Percentiles rank a stretch among this genome's conserved stretches.
Conservation (phyloP, 1,140 invertebrate species). For the Trichomalopsis sarcophagae region DNA sequence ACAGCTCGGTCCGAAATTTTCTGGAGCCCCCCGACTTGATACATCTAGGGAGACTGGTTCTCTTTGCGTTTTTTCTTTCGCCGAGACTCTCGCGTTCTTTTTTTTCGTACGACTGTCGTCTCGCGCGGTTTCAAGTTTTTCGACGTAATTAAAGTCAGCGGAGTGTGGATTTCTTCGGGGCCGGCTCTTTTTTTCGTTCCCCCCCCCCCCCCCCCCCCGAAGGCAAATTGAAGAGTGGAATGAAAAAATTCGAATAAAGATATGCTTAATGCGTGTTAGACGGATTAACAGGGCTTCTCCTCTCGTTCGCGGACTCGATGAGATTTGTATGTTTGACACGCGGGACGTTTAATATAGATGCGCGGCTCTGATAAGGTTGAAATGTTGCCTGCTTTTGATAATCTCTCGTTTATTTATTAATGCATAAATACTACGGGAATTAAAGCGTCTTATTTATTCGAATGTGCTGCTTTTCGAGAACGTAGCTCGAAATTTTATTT, state of each 20-base stretch:
- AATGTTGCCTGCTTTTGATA: neutral
- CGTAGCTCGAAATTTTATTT: too few species aligned
- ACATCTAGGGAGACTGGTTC: slow-evolving; percentile 36
- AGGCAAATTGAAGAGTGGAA: neutral
- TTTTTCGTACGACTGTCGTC: neutral
- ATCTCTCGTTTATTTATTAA: neutral
- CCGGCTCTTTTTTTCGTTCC: neutral
- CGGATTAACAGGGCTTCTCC: slow-evolving; percentile 10
- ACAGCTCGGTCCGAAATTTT: slow-evolving; percentile 13
- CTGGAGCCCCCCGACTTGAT: slow-evolving; percentile 4
- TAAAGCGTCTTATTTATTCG: too few species aligned
- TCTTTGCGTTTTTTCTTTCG: neutral
- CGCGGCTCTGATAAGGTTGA: too few species aligned
- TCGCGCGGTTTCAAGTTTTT: slow-evolving; percentile 19
- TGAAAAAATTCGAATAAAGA: neutral
- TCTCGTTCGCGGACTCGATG: neutral
- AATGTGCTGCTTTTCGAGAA: too few species aligned
- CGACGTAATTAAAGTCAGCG: slow-evolving; percentile 35
- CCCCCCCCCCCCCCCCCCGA: neutral
- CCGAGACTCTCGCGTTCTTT: neutral
- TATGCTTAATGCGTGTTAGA: slow-evolving; percentile 10
- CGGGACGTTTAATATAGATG: neutral
- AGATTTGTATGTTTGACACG: neutral
- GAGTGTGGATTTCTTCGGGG: slow-evolving; percentile 30
- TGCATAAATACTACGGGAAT: neutral